phyloP scores from a whole-genome alignment of 2,888 invertebrate species.

The Dryomyza anilis region DNA sequence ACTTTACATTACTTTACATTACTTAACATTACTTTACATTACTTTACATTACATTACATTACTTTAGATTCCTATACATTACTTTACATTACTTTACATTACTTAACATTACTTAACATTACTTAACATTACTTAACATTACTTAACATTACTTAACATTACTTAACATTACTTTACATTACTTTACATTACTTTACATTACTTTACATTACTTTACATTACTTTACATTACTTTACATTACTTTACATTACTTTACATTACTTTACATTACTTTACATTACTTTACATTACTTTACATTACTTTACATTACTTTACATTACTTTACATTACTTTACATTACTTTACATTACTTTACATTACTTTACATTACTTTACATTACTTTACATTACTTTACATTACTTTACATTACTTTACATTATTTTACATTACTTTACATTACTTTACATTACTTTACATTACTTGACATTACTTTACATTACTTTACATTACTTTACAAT shows the following conservation, averaged over 20 bases:
- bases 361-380: neutral
- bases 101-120: neutral
- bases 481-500: neutral
- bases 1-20: neutral
- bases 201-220: neutral
- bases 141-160: neutral
- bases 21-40: neutral
- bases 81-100: neutral
- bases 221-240: neutral
- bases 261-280: neutral
- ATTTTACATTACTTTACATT: neutral
- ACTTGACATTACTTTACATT: too few relatives aligned
- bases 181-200: neutral
- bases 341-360: neutral
- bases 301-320: neutral
- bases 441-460: neutral
- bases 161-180: neutral
- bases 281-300: neutral
- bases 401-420: neutral
- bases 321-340: neutral
- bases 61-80: neutral
- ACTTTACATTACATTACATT: neutral
- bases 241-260: neutral
- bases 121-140: neutral
- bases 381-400: neutral